Evolutionary conservation across 2,888 invertebrate species (phyloP).

Genomic region (Crossocerus cetratus): DNA sequence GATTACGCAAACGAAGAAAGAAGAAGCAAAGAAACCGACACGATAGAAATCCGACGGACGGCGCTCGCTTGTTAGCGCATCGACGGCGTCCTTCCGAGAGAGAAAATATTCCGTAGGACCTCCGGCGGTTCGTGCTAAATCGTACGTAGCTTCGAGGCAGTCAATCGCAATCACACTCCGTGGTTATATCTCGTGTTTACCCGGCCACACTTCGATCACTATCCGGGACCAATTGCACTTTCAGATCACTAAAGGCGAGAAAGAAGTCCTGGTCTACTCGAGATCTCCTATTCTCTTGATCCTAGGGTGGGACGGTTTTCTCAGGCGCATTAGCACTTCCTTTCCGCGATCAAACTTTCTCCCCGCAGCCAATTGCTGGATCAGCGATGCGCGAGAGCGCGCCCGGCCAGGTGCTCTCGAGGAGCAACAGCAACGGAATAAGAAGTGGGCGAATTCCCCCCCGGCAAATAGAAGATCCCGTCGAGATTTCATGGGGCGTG

Average conservation of each 20-base stretch:
- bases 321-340: too few relatives aligned
- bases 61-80: slow-evolving; percentile 22
- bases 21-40: too few relatives aligned
- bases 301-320: too few relatives aligned
- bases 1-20: slow-evolving; percentile 27
- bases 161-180: slow-evolving; percentile 16
- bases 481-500: slow-evolving; percentile 9
- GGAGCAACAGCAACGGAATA: too few relatives aligned
- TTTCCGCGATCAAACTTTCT: too few relatives aligned
- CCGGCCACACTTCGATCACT: slow-evolving; percentile 66
- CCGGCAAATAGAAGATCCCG: slow-evolving; percentile 1
- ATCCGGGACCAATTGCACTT: slow-evolving; percentile 72
- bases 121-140: slow-evolving; percentile 4
- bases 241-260: slow-evolving; percentile 32
- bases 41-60: too few relatives aligned
- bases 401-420: too few relatives aligned
- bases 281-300: too few relatives aligned
- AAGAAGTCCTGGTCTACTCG: too few relatives aligned
- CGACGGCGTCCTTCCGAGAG: slow-evolving; percentile 42
- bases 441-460: slow-evolving; percentile 4
- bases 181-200: slow-evolving; percentile 52
- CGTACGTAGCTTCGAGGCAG: slow-evolving; percentile 41
- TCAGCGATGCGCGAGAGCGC: too few relatives aligned
- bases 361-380: too few relatives aligned
- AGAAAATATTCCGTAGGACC: slow-evolving; percentile 29